These are phyloP conservation scores for Campylomormyrus numenius DNA, from an alignment of 2,113 vertebrate genomes.

Conservation along the genomic window DNA sequence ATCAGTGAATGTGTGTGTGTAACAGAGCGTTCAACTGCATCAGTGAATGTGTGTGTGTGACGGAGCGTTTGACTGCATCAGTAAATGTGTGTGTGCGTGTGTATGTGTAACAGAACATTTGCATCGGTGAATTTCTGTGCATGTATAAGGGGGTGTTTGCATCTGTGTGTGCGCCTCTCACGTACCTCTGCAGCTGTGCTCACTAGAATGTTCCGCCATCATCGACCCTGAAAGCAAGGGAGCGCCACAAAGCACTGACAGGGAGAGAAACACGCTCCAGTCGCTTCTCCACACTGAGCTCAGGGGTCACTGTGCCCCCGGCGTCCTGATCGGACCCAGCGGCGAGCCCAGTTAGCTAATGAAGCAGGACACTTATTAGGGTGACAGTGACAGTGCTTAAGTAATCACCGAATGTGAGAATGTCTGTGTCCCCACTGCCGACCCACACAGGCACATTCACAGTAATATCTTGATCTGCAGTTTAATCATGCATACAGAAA, in stretches of 20 bases:
- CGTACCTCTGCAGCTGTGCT: conserved; percentile 5
- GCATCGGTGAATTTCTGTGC: background rate
- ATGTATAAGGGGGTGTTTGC: background rate
- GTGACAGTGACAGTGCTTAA: background rate
- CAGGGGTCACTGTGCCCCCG: background rate
- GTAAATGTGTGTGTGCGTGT: background rate
- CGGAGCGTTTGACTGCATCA: background rate
- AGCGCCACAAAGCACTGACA: background rate
- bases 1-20: background rate
- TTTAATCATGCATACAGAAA: background rate
- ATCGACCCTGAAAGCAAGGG: background rate
- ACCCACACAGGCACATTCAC: background rate
- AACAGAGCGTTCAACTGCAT: background rate
- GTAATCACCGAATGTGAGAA: background rate
- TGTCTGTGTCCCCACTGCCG: background rate
- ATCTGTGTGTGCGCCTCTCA: background rate
- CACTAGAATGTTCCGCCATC: background rate
- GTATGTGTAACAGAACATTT: background rate
- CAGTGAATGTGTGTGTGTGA: background rate
- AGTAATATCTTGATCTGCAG: background rate
- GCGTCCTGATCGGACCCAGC: background rate
- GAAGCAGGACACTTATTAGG: background rate
- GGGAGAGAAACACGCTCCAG: background rate
- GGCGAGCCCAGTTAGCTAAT: background rate
- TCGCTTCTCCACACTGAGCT: background rate